Evolutionary conservation across 2,113 vertebrate species (phyloP), one percentile per base, ranked within the genome.

Genomic region (Romanogobio albipinnatus): DNA sequence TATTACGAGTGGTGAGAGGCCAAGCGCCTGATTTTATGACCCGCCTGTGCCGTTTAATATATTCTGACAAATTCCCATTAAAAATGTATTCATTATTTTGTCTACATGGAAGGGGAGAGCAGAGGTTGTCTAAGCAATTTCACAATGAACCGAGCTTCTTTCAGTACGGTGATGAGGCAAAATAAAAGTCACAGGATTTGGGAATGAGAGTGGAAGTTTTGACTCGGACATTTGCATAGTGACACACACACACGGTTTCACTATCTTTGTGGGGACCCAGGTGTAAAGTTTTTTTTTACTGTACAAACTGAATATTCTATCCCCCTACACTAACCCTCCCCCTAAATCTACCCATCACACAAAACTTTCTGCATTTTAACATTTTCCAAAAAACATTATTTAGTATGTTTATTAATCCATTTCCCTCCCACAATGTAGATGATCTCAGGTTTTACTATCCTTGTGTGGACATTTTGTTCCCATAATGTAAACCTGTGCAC

Each of bases 1-100:
- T 84, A 84, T 89, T 86, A 86, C 62, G 93, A 94, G 95, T 96
- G 95, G 92, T 95, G 95, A 95, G 95, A 96, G 95, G 93, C 92
- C 93, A 93, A 92, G 94, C 94, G 95, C 95, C 94, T 95, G 95
- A 95, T 96, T 96, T 96, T 95, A 94, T 96, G 96, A 96, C 96
- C 96, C 90, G 94, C 94, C 94, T 94, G 94, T 88, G 93, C 94
- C 93, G 94, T 95, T 94, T 96, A 96, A 96, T 96, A 97, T 96
- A 95, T 95, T 95, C 94, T 94, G 94, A 95, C 92, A 94, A 92
- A 86, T 88, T 88, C 85, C 73, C 87, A 88, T 88, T 88, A 88
- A 88, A 83, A 82, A 70, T 80, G 78, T 84, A 86, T 88, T 88
- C 85, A 86, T 88, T 88, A 86, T 88, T 88, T 84, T 85, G 82